Evolutionary conservation across 2,797 vertebrate genomes (phyloP).

Genomic region (Loriculus beryllinus): DNA sequence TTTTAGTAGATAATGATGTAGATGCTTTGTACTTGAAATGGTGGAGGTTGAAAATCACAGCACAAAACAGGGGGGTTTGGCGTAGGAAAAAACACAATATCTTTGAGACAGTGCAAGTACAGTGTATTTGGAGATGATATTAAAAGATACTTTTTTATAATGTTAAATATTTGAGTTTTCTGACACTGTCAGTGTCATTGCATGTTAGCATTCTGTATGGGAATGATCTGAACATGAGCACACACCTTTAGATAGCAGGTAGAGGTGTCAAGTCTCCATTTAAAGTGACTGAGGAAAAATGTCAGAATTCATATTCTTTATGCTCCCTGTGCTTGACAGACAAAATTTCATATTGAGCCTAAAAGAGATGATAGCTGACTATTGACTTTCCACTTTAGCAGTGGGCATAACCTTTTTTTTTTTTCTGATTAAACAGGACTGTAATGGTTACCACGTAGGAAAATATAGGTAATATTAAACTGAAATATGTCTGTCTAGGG

Average conservation of each 20-base stretch:
- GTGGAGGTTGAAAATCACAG: not conserved
- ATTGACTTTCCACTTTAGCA: slow-evolving; percentile 42
- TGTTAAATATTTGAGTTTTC: not conserved
- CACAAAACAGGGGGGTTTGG: not conserved
- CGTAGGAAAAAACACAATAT: not conserved
- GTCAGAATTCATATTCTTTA: slow-evolving; percentile 21
- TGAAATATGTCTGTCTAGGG: slow-evolving; percentile 76
- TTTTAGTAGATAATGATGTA: not conserved
- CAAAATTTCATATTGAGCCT: slow-evolving; percentile 32
- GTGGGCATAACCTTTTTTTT: not conserved
- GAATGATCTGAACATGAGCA: not conserved
- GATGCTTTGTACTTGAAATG: not conserved
- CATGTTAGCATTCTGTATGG: not conserved
- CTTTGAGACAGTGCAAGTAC: not conserved
- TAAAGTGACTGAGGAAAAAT: slow-evolving; percentile 24
- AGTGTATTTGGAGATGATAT: not conserved
- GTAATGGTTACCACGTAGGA: slow-evolving; percentile 69
- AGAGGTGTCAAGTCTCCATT: not conserved
- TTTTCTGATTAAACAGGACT: slow-evolving; percentile 49
- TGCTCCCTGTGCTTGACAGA: not conserved
- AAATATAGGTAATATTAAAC: slow-evolving; percentile 73
- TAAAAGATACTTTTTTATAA: not conserved
- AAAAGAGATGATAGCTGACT: slow-evolving; percentile 43
- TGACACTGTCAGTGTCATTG: not conserved
- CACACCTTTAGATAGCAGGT: not conserved